These are phyloP conservation scores for Drosophila acutilabella DNA, from an alignment of 2,888 invertebrate species.

Conservation along the genomic window DNA sequence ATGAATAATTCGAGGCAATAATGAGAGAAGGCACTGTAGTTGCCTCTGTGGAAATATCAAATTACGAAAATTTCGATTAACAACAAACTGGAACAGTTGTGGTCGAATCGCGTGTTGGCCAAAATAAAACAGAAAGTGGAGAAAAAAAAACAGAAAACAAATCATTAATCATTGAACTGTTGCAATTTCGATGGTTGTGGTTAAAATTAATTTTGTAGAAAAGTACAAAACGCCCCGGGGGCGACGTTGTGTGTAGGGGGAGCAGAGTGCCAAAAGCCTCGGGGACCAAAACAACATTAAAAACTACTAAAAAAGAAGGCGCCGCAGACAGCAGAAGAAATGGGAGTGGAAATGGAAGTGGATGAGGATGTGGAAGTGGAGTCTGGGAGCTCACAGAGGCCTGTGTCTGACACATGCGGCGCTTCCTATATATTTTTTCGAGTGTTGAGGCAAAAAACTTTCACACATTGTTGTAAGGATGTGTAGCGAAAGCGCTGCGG, in stretches of 20 bases:
- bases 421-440: conserved; percentile 52
- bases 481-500: conserved; percentile 76
- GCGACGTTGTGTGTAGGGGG: conserved; percentile 23
- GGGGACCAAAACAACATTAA: conserved; percentile 79
- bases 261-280: conserved; percentile 59
- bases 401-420: conserved; percentile 82
- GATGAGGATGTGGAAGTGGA: background rate
- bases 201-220: conserved; percentile 75
- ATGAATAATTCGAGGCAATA: conserved; percentile 71
- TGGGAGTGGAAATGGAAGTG: background rate
- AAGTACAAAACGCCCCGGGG: conserved; percentile 71
- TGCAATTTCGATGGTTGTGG: conserved; percentile 71
- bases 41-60: conserved; percentile 49
- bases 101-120: conserved; percentile 71
- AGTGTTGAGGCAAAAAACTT: conserved; percentile 69
- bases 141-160: conserved; percentile 54
- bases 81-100: conserved; percentile 46
- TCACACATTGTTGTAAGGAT: conserved; percentile 81
- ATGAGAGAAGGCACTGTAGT: conserved; percentile 11
- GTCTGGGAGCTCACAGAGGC: conserved; percentile 28
- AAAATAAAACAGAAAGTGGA: background rate
- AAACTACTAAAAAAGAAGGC: conserved; percentile 74
- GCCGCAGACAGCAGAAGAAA: conserved; percentile 30
- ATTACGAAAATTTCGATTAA: conserved; percentile 51
- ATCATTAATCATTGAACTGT: conserved; percentile 82